These are phyloP conservation scores for Hypsibius dujardini DNA, from an alignment of 1,140 invertebrate species.

Conservation along the genomic window DNA sequence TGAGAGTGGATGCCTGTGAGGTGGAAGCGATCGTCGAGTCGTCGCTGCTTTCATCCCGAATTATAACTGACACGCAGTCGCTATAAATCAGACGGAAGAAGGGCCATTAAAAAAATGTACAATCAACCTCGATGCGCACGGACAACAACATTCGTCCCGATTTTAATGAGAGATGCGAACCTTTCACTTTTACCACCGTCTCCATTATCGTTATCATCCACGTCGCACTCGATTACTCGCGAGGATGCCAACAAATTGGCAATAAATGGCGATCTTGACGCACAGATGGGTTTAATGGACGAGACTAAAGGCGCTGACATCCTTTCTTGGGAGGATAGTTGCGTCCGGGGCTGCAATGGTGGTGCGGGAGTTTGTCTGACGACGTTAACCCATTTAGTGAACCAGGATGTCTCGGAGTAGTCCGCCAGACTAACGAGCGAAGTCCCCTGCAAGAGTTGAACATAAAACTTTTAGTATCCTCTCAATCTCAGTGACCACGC, in stretches of 20 bases:
- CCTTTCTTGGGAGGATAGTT: no score
- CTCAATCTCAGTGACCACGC: conserved; percentile 45
- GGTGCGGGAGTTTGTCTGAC: conserved; percentile 29
- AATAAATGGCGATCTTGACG: conserved; percentile 59
- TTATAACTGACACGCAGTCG: conserved; percentile 10
- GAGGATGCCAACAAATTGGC: conserved; percentile 51
- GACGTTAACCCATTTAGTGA: conserved; percentile 50
- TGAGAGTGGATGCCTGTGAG: conserved; percentile 81
- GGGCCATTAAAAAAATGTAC: not conserved
- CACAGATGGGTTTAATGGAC: conserved; percentile 41
- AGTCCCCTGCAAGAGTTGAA: conserved; percentile 25
- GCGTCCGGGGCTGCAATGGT: no score
- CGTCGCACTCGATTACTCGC: conserved; percentile 62
- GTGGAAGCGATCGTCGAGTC: conserved; percentile 81
- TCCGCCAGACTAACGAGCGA: conserved; percentile 14
- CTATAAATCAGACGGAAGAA: conserved; percentile 4
- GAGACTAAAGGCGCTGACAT: no score
- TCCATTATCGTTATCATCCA: conserved; percentile 38
- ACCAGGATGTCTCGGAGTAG: conserved; percentile 37
- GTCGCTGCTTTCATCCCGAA: conserved; percentile 72
- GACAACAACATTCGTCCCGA: no score
- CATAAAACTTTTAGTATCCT: conserved; percentile 55
- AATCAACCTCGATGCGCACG: no score
- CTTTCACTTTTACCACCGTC: conserved; percentile 63
- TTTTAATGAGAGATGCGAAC: conserved; percentile 26